Percentiles rank a stretch among this genome's conserved stretches.
phyloP scores from a whole-genome alignment of 2,888 invertebrate genomes.

The Scrobipalpa costella region DNA sequence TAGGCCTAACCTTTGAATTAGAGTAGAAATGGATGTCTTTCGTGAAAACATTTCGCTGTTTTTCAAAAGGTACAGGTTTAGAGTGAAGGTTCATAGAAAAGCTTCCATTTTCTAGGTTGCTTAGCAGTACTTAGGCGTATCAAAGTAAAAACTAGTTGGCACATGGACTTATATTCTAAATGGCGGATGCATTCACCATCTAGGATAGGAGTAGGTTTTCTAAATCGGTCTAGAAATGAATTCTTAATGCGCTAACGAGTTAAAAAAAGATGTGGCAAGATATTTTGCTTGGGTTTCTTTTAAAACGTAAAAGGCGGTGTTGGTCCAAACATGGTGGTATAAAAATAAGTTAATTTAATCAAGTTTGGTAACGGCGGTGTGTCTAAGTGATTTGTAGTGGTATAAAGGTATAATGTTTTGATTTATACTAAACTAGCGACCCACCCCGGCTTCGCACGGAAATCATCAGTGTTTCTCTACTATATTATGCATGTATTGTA shows the following conservation, averaged over 20 bases:
- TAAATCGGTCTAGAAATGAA: slow-evolving; percentile 62
- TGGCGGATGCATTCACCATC: slow-evolving; percentile 66
- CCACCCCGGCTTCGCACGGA: too few relatives aligned
- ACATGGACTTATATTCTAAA: slow-evolving; percentile 63
- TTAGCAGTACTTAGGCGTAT: slow-evolving; percentile 52
- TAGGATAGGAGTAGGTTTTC: slow-evolving; percentile 62
- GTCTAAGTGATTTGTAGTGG: not conserved
- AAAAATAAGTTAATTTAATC: not conserved
- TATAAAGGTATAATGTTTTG: too few relatives aligned
- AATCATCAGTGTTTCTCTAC: too few relatives aligned
- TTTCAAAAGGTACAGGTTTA: slow-evolving; percentile 24
- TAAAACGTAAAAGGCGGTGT: too few relatives aligned
- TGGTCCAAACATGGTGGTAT: not conserved
- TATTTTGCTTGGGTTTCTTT: not conserved
- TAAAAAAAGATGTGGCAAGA: slow-evolving; percentile 39
- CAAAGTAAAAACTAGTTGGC: slow-evolving; percentile 64
- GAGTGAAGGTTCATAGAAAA: slow-evolving; percentile 62
- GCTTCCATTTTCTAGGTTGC: slow-evolving; percentile 70
- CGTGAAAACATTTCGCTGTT: slow-evolving; percentile 21
- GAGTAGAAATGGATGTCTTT: slow-evolving; percentile 40
- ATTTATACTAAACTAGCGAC: too few relatives aligned
- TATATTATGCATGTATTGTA: too few relatives aligned
- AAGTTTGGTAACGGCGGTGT: slow-evolving; percentile 2
- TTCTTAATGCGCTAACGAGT: too few relatives aligned
- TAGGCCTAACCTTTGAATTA: fast-evolving